Evolutionary conservation across 2,113 vertebrate genomes (phyloP).

Genomic region (Spea multiplicata): DNA sequence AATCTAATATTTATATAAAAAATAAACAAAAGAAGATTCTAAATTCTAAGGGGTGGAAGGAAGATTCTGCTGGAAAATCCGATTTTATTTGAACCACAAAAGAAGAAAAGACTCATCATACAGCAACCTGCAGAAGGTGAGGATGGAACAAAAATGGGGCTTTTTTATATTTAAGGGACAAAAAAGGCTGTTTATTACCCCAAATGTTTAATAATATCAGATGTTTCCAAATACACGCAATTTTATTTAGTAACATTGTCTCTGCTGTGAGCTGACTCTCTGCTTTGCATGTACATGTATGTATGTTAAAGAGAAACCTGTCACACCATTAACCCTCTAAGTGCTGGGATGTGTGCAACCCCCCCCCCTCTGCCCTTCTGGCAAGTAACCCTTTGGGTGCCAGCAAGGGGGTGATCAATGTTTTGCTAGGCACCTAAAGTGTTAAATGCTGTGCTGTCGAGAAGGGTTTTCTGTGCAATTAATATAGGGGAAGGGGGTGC

Average conservation of each 20-base stretch:
- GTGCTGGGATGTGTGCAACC: slow-evolving; percentile 8
- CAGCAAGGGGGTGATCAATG: background rate
- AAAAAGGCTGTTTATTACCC: too few species aligned
- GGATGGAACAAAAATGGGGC: background rate
- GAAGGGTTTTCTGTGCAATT: slow-evolving; percentile 24
- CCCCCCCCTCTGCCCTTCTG: background rate
- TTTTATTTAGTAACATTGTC: background rate
- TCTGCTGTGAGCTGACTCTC: background rate
- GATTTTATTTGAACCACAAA: slow-evolving; percentile 15
- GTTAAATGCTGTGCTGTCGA: background rate
- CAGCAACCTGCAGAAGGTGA: slow-evolving; percentile 45
- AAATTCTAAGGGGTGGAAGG: background rate
- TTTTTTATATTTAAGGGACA: too few species aligned
- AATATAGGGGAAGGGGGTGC: slow-evolving; percentile 17
- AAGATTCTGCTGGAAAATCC: background rate
- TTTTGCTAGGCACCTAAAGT: background rate
- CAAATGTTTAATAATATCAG: too few species aligned
- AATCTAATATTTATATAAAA: slow-evolving; percentile 9
- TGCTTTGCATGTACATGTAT: background rate
- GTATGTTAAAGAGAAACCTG: slow-evolving; percentile 20
- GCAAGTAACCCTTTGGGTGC: background rate
- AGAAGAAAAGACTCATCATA: slow-evolving; percentile 25
- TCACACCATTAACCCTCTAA: slow-evolving; percentile 8
- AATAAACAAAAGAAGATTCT: background rate
- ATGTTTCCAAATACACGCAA: too few species aligned